Evolutionary conservation across 2,888 invertebrate genomes (phyloP), one percentile per base, ranked within the genome.

Genomic region (Bugulina stolonifera): DNA sequence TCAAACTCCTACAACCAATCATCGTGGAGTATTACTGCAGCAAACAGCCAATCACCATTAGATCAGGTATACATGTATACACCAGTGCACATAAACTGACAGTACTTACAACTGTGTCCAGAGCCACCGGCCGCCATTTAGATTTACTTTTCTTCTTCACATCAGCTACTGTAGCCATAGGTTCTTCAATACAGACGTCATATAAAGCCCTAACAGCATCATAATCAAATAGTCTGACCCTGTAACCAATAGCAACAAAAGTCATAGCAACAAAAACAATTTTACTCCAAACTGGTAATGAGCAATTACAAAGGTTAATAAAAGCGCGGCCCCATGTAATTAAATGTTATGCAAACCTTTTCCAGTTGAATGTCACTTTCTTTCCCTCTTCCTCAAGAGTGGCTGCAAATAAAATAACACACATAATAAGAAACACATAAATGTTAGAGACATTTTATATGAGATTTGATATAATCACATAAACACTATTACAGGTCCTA

Each of bases 71-170:
- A n/a, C n/a, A n/a, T n/a, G n/a, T n/a, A n/a, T n/a, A n/a, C n/a
- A n/a, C n/a, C n/a, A n/a, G 22, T 52, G 52, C 52, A 52, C 10
- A 22, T 14, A 52, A 52, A 25, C 14, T 23, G 55, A 23, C 14
- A 5, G 32, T 43, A 78, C 90, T 87, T 86, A 92, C 93, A 76
- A 97, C 91, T 35, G 99, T 99, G 81, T 99, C 99, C 77, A 99
- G 86, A 1, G 99, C 94, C 72, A 91, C 83, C 0, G 99, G 99
- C 75, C 99, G 88, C 95, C 95, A 99, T 85, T 97, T 97, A 75
- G 89, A 91, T 85, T 97, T 99, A 0, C 93, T 92, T 84, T 93
- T 94, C 69, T 90, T 91, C 71, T 88, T 89, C 0, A 86, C 82
- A 73, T 83, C 81, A 1, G 80, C 76, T 1, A 87, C 85, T 72